These are phyloP conservation scores for Hystrix brachyura DNA, from an alignment of 2,113 vertebrate species.

Conservation along the genomic window DNA sequence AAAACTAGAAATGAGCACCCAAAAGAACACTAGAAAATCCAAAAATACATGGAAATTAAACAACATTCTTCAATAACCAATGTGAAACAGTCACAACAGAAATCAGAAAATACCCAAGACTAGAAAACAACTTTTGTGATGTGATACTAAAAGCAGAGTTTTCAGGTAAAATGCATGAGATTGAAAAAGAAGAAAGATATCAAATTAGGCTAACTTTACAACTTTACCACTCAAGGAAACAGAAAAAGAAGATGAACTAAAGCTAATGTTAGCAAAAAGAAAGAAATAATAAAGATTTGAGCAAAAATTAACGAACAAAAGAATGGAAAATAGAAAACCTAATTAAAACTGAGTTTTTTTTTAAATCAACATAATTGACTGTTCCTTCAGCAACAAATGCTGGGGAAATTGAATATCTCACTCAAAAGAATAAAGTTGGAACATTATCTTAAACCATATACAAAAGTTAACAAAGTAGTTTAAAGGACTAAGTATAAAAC, in stretches of 20 bases:
- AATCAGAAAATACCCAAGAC: neutral
- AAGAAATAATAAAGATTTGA: constrained; percentile 29
- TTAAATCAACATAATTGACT: neutral
- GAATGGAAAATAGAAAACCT: neutral
- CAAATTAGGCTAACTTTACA: neutral
- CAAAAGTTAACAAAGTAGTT: neutral
- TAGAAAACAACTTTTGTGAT: neutral
- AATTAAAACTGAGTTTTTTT: neutral
- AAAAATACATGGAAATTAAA: neutral
- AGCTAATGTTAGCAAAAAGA: neutral
- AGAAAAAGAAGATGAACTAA: constrained; percentile 1
- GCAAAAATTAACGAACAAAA: neutral
- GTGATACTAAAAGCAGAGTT: neutral
- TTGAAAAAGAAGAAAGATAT: neutral
- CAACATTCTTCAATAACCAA: neutral
- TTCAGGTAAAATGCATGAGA: neutral
- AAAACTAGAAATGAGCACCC: neutral
- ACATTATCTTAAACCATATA: neutral
- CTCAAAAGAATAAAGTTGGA: neutral
- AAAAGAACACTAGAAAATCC: neutral
- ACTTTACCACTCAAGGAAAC: neutral
- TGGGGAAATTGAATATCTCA: neutral
- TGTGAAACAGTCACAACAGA: neutral
- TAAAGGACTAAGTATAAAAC: neutral
- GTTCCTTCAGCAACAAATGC: neutral